Percentiles rank a stretch among this genome's conserved stretches.
These are phyloP conservation scores for Euproctis similis DNA, from an alignment of 2,888 invertebrate species.

Conservation along the genomic window DNA sequence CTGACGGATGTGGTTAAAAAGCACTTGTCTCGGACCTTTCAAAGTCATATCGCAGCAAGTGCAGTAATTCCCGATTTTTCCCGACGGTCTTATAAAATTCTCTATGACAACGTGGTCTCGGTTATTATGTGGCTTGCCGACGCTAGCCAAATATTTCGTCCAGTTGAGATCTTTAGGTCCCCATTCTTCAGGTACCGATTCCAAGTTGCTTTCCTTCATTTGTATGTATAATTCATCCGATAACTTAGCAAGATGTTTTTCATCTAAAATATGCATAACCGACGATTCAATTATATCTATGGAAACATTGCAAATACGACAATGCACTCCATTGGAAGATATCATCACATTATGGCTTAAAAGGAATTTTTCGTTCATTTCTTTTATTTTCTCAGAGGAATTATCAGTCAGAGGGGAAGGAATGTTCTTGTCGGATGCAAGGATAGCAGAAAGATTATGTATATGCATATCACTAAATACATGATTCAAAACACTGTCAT, in stretches of 20 bases:
- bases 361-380: conserved; percentile 56
- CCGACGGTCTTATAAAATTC: conserved; percentile 63
- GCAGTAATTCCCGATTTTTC: conserved; percentile 61
- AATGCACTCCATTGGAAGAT: conserved; percentile 33
- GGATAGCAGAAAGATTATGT: conserved; percentile 54
- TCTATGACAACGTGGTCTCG: conserved; percentile 64
- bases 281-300: conserved; percentile 45
- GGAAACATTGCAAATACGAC: conserved; percentile 44
- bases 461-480: conserved; percentile 65
- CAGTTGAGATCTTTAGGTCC: conserved; percentile 64
- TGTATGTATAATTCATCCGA: conserved; percentile 57
- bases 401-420: conserved; percentile 44
- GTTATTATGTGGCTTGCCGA: conserved; percentile 55
- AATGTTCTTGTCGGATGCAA: conserved; percentile 56
- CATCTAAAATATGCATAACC: conserved; percentile 57
- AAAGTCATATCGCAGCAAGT: conserved; percentile 64
- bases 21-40: conserved; percentile 62
- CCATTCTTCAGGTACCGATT: conserved; percentile 63
- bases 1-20: conserved; percentile 67
- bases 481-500: conserved; percentile 63
- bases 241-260: conserved; percentile 54
- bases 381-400: conserved; percentile 50
- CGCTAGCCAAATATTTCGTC: conserved; percentile 62
- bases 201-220: conserved; percentile 44
- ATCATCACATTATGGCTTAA: conserved; percentile 40